A percentile compares a stretch with the other conserved stretches of the same genome.
phyloP scores from a whole-genome alignment of 2,113 vertebrate genomes.

The Hippocampus mohnikei region DNA sequence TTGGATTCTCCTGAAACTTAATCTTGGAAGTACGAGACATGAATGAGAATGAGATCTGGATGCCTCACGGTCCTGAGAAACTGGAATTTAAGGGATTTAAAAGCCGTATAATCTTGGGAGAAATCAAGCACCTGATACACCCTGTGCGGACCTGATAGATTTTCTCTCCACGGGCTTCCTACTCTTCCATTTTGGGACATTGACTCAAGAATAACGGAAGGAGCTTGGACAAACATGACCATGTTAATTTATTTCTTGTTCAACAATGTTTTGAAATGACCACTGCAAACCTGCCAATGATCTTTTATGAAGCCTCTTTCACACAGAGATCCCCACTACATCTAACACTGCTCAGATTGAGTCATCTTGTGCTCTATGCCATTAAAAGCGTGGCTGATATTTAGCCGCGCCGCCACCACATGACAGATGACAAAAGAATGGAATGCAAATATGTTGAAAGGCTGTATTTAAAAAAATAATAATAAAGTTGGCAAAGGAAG shows the following conservation, averaged over 20 bases:
- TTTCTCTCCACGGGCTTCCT: background rate
- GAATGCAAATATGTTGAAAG: background rate
- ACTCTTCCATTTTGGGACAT: background rate
- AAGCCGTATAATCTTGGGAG: background rate
- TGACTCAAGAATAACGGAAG: background rate
- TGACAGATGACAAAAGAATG: background rate
- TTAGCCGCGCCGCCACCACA: background rate
- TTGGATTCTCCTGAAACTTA: background rate
- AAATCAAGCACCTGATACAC: background rate
- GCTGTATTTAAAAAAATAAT: background rate
- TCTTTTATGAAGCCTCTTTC: background rate
- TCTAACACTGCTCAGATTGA: background rate
- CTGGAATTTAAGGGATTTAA: constrained; percentile 1
- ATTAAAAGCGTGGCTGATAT: background rate
- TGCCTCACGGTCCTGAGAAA: background rate
- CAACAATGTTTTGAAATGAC: background rate
- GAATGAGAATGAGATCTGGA: constrained; percentile 2
- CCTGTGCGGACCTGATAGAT: background rate
- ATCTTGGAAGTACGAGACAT: background rate
- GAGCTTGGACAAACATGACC: background rate
- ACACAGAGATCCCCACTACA: background rate
- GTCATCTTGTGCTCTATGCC: background rate
- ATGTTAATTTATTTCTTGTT: constrained; percentile 18
- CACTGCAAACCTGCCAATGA: background rate
- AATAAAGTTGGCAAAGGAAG: background rate